These are phyloP conservation scores for Danaus chrysippus DNA, from an alignment of 2,888 invertebrate genomes.

Conservation along the genomic window DNA sequence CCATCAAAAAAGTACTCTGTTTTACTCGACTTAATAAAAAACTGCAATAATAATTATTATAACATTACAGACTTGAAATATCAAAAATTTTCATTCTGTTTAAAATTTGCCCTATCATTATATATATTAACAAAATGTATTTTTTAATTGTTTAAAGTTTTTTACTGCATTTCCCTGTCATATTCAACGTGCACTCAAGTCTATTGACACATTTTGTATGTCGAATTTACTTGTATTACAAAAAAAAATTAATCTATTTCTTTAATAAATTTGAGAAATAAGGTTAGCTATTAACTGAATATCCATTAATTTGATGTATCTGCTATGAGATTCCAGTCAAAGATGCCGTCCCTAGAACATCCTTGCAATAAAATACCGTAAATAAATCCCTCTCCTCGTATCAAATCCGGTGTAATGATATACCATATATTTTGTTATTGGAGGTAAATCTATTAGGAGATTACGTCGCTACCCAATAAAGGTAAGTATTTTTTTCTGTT, in stretches of 20 bases:
- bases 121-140: not conserved
- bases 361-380: conserved; percentile 9
- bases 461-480: conserved; percentile 30
- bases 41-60: too few species aligned
- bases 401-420: conserved; percentile 23
- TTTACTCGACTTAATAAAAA: too few species aligned
- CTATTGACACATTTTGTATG: too few species aligned
- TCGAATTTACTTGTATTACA: too few species aligned
- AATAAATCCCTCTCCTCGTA: conserved; percentile 21
- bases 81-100: too few species aligned
- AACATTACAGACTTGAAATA: too few species aligned
- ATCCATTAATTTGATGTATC: not conserved
- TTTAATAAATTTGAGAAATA: not conserved
- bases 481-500: conserved; percentile 27
- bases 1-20: too few species aligned
- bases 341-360: not conserved
- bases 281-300: not conserved
- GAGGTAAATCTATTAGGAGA: conserved; percentile 34
- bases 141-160: too few species aligned
- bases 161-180: too few species aligned
- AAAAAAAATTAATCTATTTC: not conserved
- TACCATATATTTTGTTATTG: conserved; percentile 29
- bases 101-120: too few species aligned
- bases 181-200: too few species aligned
- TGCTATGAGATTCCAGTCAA: not conserved